Conservation (phyloP, 2,113 vertebrate genomes). For the Eclectus roratus region DNA sequence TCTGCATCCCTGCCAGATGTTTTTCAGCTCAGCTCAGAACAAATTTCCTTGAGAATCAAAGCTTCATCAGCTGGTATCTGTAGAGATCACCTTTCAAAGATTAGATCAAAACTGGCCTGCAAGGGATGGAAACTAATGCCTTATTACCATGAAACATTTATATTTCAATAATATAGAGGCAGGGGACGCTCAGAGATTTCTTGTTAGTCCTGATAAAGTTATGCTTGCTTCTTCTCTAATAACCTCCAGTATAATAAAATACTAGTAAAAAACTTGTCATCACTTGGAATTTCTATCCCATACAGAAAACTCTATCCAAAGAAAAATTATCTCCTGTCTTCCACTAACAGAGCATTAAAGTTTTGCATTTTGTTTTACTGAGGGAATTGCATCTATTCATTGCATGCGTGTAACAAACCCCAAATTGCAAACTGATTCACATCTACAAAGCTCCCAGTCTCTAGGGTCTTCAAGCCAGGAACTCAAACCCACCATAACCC, state of each 20-base stretch:
- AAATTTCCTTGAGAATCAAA: slow-evolving; percentile 33
- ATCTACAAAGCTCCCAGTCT: neutral
- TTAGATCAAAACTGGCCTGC: neutral
- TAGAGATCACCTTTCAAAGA: neutral
- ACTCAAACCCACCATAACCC: slow-evolving; percentile 58
- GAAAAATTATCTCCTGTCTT: neutral
- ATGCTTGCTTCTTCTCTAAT: neutral
- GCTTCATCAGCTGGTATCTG: slow-evolving; percentile 25
- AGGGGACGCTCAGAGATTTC: neutral
- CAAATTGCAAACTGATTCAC: neutral
- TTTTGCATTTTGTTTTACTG: neutral
- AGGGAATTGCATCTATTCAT: neutral
- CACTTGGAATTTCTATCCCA: neutral
- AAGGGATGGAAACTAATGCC: neutral
- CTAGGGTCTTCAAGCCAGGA: slow-evolving; percentile 17
- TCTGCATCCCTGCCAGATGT: slow-evolving; percentile 36
- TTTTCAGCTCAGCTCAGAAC: slow-evolving; percentile 34
- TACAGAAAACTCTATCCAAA: neutral
- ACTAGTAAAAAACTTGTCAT: neutral
- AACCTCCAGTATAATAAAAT: neutral
- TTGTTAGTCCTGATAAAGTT: neutral
- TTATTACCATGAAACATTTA: neutral
- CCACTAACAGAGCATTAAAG: neutral
- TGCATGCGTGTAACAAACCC: neutral
- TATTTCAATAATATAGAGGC: neutral